Base-by-base conservation (phyloP, 1,140 invertebrate genomes). In the Prorops nasuta region DNA sequence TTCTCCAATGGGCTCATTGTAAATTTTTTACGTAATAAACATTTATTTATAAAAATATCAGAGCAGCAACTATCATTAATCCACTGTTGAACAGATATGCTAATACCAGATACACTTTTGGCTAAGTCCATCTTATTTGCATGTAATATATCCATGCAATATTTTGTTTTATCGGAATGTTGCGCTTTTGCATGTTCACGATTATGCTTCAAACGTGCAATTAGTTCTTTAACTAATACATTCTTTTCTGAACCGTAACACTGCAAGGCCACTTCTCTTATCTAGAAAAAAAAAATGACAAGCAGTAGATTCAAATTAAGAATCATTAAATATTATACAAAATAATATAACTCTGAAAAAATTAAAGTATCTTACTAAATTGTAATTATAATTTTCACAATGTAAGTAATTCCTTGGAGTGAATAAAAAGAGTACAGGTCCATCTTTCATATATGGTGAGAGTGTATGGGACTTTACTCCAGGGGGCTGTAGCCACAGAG, bases 361-460 rank as follows among this genome's bases (percentile, higher is more conserved):
- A n/a, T n/a, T n/a, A n/a, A n/a, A n/a, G n/a, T n/a, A n/a, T 37
- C 67, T 79, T 78, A 89, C 86, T 78, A 87, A 71, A 57, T 83
- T 77, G 64, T 85, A 88, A 60, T 82, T 80, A 24, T 85, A 81
- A 60, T 80, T 79, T 49, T 79, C 70, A 40, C 70, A 59, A 58
- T 81, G 77, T 14, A 87, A 69, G 14, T 84, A 84, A 74, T 87
- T 88, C 24, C 83, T 74, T 15, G 88, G 87, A 1, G 86, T 88
- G 61, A 90, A 89, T 22, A 90, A 67, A 57, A 89, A 80, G 28
- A 90, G 63, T 18, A 84, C 81, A 4, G 86, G 85, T 43, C 84
- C 84, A n/a, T 79, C 78, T 44, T 81, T 79, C 8, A 85, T 72
- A 67, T 81, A 83, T 55, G 78, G 79, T 16, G 84, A 81, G 18